Evolutionary conservation across 2,888 invertebrate genomes (phyloP).

Genomic region (Aphrophora alni): DNA sequence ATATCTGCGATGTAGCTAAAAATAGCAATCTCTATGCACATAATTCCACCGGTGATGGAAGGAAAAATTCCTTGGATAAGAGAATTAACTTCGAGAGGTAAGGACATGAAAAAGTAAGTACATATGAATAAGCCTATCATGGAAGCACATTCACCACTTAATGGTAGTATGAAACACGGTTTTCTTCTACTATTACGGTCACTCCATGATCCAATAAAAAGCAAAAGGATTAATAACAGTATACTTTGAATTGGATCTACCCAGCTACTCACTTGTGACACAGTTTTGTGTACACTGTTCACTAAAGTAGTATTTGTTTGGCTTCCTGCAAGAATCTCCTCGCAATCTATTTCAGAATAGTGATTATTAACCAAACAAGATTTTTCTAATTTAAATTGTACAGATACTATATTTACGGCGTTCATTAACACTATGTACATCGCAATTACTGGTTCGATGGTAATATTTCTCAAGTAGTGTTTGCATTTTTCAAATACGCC

Average conservation of each 20-base stretch:
- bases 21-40: not conserved
- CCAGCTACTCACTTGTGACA: not conserved
- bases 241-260: not conserved
- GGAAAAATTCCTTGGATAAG: not conserved
- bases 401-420: not conserved
- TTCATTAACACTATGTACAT: not conserved
- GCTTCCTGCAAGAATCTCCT: not conserved
- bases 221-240: not conserved
- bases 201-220: not conserved
- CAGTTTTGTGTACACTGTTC: not conserved
- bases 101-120: not conserved
- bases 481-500: not conserved
- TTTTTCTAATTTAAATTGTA: not conserved
- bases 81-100: not conserved
- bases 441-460: not conserved
- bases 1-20: not conserved
- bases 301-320: not conserved
- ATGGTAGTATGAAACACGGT: not conserved
- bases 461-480: not conserved
- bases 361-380: not conserved
- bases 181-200: not conserved
- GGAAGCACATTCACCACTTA: not conserved
- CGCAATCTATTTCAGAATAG: not conserved
- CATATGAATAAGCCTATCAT: not conserved
- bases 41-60: not conserved